phyloP scores from a whole-genome alignment of 37 sponge, comb jelly and placozoan genomes.

The Ephydatia muelleri region DNA sequence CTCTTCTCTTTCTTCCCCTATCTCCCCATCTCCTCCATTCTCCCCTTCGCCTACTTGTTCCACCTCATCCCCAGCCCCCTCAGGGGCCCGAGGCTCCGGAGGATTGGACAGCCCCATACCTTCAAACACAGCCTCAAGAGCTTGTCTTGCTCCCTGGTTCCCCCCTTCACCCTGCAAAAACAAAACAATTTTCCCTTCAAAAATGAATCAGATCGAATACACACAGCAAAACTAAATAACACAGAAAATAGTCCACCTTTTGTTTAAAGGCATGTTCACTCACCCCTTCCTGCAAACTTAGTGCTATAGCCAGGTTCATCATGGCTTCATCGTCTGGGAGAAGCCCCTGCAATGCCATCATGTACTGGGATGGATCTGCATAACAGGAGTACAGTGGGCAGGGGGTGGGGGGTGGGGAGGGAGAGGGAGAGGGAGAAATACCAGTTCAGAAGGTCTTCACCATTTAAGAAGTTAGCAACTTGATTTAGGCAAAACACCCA shows the following conservation, averaged over 20 bases:
- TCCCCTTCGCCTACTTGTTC: slow-evolving; percentile 13
- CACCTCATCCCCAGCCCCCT: slow-evolving; percentile 10
- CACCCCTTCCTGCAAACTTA: slow-evolving; percentile 73
- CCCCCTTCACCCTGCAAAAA: neutral
- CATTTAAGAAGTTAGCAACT: neutral
- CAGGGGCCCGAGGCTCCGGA: neutral
- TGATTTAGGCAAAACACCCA: neutral
- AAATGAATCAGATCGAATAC: no score
- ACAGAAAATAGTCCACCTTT: neutral
- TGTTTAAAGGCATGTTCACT: neutral
- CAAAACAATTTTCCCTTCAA: no score
- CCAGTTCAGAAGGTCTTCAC: neutral
- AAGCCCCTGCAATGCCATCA: slow-evolving; percentile 57
- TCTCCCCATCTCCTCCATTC: neutral
- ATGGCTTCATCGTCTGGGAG: slow-evolving; percentile 84
- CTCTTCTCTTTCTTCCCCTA: neutral
- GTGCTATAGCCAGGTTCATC: slow-evolving; percentile 87
- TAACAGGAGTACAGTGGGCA: neutral
- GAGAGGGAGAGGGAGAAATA: neutral
- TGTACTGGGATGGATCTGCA: slow-evolving; percentile 62
- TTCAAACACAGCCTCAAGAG: slow-evolving; percentile 34
- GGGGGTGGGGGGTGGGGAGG: neutral
- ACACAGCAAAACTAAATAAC: no score
- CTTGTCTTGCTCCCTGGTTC: slow-evolving; percentile 9
- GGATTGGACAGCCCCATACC: slow-evolving; percentile 15